phyloP scores from a whole-genome alignment of 2,797 vertebrate genomes.

The Eremophila alpestris region DNA sequence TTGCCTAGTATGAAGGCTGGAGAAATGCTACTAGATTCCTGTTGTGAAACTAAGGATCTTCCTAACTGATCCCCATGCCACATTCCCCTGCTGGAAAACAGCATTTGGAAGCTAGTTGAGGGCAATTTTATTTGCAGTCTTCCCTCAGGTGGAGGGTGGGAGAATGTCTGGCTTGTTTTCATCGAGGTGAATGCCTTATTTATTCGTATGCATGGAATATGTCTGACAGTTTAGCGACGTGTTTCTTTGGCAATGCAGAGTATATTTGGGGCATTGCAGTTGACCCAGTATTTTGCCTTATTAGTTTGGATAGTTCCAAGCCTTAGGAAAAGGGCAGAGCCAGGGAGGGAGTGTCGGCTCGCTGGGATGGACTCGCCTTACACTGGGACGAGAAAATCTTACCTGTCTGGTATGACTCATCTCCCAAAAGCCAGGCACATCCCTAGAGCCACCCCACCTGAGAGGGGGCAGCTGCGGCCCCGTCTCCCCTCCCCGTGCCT shows the following conservation, averaged over 20 bases:
- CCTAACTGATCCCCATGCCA: neutral
- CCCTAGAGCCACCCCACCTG: neutral
- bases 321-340: neutral
- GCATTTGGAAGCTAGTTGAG: neutral
- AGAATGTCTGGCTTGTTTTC: neutral
- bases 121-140: neutral
- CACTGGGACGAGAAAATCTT: neutral
- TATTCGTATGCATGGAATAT: neutral
- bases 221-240: neutral
- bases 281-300: neutral
- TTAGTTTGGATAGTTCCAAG: slow-evolving; percentile 16
- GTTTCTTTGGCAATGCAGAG: neutral
- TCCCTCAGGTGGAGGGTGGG: neutral
- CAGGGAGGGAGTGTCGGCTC: neutral
- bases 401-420: neutral
- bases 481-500: neutral
- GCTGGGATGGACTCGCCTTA: neutral
- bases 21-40: slow-evolving; percentile 50
- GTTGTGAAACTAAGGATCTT: neutral
- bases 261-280: neutral
- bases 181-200: neutral
- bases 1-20: slow-evolving; percentile 62
- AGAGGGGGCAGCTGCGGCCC: neutral
- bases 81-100: slow-evolving; percentile 26
- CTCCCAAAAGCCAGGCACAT: neutral